Percentiles rank a stretch among this genome's conserved stretches.
Conservation (phyloP, 2,113 vertebrate species). For the Salvelinus namaycush region DNA sequence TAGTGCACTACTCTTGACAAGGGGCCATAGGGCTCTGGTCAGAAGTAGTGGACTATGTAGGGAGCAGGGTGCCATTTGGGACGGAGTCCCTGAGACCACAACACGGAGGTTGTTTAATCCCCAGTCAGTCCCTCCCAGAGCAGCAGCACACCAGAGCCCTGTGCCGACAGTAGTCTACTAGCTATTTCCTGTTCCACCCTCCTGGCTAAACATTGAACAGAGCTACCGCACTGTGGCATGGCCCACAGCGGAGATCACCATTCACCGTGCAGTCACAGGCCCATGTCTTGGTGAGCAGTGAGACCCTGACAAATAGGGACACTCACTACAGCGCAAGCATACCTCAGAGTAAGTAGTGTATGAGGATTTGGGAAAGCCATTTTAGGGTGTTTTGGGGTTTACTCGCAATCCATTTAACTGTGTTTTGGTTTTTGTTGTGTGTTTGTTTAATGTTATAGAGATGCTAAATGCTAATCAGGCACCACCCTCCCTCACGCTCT, state of each 20-base stretch:
- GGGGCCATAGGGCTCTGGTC: no score
- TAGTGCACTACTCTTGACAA: no score
- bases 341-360: not conserved
- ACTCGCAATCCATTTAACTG: no score
- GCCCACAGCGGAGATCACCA: slow-evolving; percentile 9
- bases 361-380: not conserved
- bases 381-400: not conserved
- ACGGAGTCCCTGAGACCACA: slow-evolving; percentile 35
- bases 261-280: no score
- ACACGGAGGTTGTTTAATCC: slow-evolving; percentile 65
- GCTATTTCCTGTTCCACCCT: slow-evolving; percentile 77
- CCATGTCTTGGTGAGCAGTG: no score
- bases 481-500: not conserved
- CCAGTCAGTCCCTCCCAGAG: slow-evolving; percentile 7
- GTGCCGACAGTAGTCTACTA: slow-evolving; percentile 47
- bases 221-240: slow-evolving; percentile 46
- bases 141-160: slow-evolving; percentile 16
- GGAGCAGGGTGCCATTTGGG: not conserved
- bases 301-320: no score
- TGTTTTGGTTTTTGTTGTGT: no score
- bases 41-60: no score
- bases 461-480: not conserved
- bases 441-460: no score
- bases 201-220: slow-evolving; percentile 56
- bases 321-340: no score